phyloP scores from a whole-genome alignment of 2,113 vertebrate species.

The Grammomys dolichurus region DNA sequence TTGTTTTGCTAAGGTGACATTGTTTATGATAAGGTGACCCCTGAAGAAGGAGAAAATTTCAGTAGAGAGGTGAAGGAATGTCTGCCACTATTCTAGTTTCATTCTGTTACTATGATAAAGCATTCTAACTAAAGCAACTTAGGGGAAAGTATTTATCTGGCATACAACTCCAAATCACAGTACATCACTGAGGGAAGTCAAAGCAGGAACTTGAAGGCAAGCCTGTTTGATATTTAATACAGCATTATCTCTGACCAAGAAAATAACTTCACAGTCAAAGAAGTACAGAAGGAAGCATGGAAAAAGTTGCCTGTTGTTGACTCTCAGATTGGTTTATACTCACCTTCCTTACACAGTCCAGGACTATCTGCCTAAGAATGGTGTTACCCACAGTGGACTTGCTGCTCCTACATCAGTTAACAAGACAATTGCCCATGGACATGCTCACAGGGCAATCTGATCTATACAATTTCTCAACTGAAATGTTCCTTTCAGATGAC shows the following conservation, averaged over 20 bases:
- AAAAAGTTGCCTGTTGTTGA: background rate
- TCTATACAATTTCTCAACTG: background rate
- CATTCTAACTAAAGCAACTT: background rate
- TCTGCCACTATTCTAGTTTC: background rate
- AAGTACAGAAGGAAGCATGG: background rate
- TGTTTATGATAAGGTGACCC: background rate
- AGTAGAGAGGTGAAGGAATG: background rate
- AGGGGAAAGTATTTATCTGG: background rate
- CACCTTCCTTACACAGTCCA: background rate
- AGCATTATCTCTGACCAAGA: background rate
- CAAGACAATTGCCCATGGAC: background rate
- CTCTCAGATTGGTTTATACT: background rate
- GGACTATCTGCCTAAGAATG: background rate
- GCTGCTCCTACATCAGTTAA: background rate
- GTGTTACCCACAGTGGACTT: background rate
- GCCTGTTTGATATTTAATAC: background rate
- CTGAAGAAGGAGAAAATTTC: background rate
- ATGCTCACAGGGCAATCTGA: background rate
- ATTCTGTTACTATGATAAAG: background rate
- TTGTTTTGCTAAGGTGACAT: background rate
- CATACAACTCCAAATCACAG: background rate
- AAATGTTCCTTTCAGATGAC: background rate
- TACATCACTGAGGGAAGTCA: background rate
- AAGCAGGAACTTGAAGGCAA: background rate
- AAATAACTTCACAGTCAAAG: background rate